These are phyloP conservation scores for Podargus strigoides DNA, from an alignment of 2,797 vertebrate species.

Conservation along the genomic window DNA sequence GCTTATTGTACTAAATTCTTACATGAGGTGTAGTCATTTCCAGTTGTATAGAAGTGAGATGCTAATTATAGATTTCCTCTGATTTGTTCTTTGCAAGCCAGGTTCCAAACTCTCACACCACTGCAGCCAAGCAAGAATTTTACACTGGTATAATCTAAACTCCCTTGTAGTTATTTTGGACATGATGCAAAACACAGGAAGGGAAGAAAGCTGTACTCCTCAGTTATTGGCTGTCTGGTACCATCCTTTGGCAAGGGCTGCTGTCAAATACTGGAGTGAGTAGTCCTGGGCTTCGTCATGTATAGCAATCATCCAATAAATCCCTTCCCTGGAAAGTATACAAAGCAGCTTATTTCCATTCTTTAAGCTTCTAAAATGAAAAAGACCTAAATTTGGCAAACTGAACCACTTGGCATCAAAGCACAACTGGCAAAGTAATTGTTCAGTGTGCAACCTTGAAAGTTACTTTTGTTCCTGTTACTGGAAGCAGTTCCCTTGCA, in stretches of 20 bases:
- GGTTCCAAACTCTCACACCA: slow-evolving; percentile 48
- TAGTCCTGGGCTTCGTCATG: slow-evolving; percentile 16
- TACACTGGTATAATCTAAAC: slow-evolving; percentile 28
- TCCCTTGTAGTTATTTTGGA: slow-evolving; percentile 29
- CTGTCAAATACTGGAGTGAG: slow-evolving; percentile 12
- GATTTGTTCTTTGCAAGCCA: not conserved
- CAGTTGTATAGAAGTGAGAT: not conserved
- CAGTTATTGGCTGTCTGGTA: not conserved
- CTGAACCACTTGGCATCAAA: slow-evolving; percentile 41
- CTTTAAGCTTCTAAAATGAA: slow-evolving; percentile 49
- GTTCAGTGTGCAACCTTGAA: slow-evolving; percentile 59
- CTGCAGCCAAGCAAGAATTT: slow-evolving; percentile 51
- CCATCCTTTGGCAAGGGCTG: slow-evolving; percentile 34
- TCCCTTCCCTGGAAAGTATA: slow-evolving; percentile 45
- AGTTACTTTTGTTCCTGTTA: slow-evolving; percentile 57
- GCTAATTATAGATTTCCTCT: not conserved
- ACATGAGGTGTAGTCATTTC: not conserved
- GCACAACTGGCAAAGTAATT: slow-evolving; percentile 42
- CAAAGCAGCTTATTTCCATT: slow-evolving; percentile 60
- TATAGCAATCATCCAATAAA: slow-evolving; percentile 23
- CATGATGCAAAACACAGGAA: not conserved
- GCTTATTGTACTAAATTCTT: slow-evolving; percentile 71
- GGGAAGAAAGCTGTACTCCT: not conserved
- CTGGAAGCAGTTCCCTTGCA: slow-evolving; percentile 48
- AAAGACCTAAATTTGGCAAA: slow-evolving; percentile 54